Conservation (phyloP, 2,113 vertebrate species). For the Percopsis transmontana region DNA sequence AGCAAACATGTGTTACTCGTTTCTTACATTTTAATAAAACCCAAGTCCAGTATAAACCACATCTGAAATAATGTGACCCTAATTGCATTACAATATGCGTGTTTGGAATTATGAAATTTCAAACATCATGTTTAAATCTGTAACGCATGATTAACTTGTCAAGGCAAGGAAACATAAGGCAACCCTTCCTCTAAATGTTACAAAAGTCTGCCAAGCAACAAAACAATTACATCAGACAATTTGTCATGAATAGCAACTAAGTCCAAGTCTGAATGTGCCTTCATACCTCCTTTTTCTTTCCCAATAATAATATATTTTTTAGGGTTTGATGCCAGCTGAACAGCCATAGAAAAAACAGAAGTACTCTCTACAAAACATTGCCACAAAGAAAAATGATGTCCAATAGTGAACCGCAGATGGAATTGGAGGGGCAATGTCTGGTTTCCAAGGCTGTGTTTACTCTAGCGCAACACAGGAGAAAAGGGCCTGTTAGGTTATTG, state of each 20-base stretch:
- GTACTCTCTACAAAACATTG: conserved; percentile 66
- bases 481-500: conserved; percentile 52
- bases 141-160: not conserved
- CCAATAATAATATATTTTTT: conserved; percentile 66
- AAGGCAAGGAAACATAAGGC: not conserved
- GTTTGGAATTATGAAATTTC: conserved; percentile 23
- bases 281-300: conserved; percentile 37
- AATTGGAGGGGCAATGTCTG: conserved; percentile 39
- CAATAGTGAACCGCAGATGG: conserved; percentile 52
- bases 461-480: conserved; percentile 55
- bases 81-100: conserved; percentile 11
- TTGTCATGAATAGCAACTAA: conserved; percentile 39
- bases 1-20: conserved; percentile 9
- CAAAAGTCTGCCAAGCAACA: conserved; percentile 12
- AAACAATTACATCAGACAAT: conserved; percentile 39
- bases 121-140: conserved; percentile 25
- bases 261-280: conserved; percentile 23
- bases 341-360: conserved; percentile 54
- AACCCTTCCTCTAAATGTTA: conserved; percentile 14
- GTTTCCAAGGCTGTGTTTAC: conserved; percentile 69
- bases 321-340: conserved; percentile 48
- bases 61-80: conserved; percentile 1
- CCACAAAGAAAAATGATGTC: conserved; percentile 64
- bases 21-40: not conserved
- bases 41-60: not conserved